Conservation (phyloP, 2,888 invertebrate genomes). For the Athalia rosae region DNA sequence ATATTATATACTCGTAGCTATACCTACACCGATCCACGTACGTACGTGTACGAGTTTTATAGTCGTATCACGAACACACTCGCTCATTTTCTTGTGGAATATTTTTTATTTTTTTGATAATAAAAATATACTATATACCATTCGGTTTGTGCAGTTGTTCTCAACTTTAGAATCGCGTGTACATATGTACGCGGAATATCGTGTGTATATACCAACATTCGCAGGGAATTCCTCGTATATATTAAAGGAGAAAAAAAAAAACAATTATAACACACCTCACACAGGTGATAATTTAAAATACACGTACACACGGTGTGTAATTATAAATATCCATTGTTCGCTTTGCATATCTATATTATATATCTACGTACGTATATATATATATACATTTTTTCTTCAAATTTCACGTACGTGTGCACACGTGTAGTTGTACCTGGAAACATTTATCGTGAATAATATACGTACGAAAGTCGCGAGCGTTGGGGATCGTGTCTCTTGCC, state of each 20-base stretch:
- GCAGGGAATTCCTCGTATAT: background rate
- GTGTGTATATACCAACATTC: background rate
- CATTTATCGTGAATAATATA: background rate
- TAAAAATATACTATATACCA: constrained; percentile 55
- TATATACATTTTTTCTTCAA: background rate
- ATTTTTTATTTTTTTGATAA: constrained; percentile 65
- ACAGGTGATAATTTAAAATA: too few species aligned
- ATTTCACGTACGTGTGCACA: background rate
- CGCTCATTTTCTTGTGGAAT: constrained; percentile 68
- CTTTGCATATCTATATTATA: too few species aligned
- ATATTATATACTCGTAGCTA: constrained; percentile 60
- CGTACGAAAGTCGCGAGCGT: background rate
- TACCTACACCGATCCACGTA: constrained; percentile 62
- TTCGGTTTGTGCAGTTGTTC: background rate
- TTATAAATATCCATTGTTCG: too few species aligned
- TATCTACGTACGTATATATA: too few species aligned
- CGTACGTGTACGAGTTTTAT: constrained; percentile 61
- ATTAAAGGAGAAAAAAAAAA: too few species aligned
- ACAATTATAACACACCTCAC: too few species aligned
- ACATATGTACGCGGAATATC: background rate
- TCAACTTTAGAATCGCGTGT: too few species aligned
- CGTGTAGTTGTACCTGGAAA: too few species aligned
- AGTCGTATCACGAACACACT: constrained; percentile 62
- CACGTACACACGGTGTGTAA: too few species aligned
- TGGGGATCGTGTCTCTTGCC: too few species aligned